Evolutionary conservation across 2,113 vertebrate genomes (phyloP).

Genomic region (Passer domesticus): DNA sequence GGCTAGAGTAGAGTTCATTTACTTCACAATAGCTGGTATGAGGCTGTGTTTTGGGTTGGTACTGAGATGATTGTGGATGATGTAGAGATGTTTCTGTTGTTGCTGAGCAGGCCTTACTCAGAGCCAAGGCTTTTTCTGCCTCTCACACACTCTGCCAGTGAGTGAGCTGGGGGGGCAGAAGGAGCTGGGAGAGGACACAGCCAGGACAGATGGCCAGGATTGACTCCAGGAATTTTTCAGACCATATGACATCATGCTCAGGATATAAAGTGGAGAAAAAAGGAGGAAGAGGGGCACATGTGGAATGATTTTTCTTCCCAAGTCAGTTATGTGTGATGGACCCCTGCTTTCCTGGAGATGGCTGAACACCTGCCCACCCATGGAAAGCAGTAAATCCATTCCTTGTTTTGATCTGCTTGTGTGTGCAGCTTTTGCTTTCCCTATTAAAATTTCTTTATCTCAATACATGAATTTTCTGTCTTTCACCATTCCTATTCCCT

Average conservation of each 20-base stretch:
- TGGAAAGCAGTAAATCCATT: not conserved
- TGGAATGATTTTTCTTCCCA: not conserved
- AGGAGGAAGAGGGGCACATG: accelerated
- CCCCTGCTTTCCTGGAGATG: not conserved
- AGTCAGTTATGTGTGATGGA: not conserved
- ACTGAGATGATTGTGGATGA: not conserved
- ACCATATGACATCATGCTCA: not conserved
- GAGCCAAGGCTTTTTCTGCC: not conserved
- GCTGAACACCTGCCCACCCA: not conserved
- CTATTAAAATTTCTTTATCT: not conserved
- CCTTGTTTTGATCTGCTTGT: not conserved
- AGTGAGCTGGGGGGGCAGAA: not conserved
- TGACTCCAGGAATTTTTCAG: not conserved
- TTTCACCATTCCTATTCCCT: too few species aligned
- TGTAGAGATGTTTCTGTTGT: not conserved
- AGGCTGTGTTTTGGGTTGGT: not conserved
- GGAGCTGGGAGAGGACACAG: not conserved
- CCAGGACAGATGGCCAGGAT: not conserved
- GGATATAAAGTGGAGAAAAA: not conserved
- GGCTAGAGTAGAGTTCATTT: not conserved
- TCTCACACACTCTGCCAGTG: not conserved
- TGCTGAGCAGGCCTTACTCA: not conserved
- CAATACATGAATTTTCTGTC: not conserved
- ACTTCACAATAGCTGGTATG: not conserved
- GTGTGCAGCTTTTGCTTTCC: not conserved